Evolutionary conservation across 2,113 vertebrate genomes (phyloP).

Genomic region (Aythya baeri): DNA sequence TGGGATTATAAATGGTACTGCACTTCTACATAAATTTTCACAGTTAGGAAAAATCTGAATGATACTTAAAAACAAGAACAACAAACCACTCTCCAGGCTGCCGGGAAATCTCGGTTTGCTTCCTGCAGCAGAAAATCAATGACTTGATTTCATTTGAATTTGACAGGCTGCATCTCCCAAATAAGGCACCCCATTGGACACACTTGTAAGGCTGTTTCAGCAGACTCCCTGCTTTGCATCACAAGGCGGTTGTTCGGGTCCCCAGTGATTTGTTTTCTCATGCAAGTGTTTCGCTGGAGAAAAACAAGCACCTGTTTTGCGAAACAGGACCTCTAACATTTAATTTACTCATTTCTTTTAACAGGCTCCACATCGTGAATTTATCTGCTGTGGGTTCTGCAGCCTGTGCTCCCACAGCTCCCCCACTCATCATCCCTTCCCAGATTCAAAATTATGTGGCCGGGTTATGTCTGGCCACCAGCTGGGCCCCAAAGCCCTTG

Average conservation of each 20-base stretch:
- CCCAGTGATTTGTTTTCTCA: slow-evolving; percentile 7
- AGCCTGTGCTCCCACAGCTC: neutral
- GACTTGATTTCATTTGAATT: slow-evolving; percentile 39
- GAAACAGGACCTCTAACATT: neutral
- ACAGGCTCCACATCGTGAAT: neutral
- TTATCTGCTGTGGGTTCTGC: neutral
- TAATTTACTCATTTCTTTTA: neutral
- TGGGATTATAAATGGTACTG: neutral
- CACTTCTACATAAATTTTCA: neutral
- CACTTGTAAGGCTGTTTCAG: neutral
- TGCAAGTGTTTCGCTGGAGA: neutral
- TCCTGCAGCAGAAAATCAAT: slow-evolving; percentile 46
- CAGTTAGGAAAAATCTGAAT: neutral
- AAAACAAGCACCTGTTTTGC: slow-evolving; percentile 18
- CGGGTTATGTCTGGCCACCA: slow-evolving; percentile 45
- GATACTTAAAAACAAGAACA: neutral
- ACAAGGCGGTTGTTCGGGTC: neutral
- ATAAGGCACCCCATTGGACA: neutral
- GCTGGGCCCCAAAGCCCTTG: slow-evolving; percentile 13
- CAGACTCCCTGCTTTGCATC: neutral
- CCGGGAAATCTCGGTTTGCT: neutral
- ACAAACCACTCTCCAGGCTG: neutral
- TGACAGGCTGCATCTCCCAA: slow-evolving; percentile 15
- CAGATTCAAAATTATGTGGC: slow-evolving; percentile 6
- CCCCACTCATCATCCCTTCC: neutral